Percentiles rank a stretch among this genome's conserved stretches.
phyloP scores from a whole-genome alignment of 2,888 invertebrate species.

The Empis livida region DNA sequence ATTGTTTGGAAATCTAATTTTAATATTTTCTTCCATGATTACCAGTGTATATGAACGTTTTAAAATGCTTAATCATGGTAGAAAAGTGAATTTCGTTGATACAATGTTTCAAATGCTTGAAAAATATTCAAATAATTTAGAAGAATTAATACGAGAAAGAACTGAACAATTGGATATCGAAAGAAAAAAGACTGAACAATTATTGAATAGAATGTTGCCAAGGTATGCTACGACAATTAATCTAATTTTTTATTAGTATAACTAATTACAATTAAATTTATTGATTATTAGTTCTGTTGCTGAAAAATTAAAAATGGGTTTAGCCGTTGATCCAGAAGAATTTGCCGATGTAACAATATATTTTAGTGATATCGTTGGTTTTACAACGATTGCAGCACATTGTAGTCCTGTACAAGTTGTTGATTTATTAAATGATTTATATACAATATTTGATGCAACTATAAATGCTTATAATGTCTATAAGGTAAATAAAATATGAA shows the following conservation, averaged over 20 bases:
- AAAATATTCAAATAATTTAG: constrained; percentile 89
- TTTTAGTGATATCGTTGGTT: constrained; percentile 90
- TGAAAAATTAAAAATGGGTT: constrained; percentile 78
- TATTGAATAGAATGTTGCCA: constrained; percentile 78
- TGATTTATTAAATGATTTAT: constrained; percentile 81
- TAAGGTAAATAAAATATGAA: no score
- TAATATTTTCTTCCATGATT: no score
- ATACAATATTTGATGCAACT: constrained; percentile 87
- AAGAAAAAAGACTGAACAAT: constrained; percentile 88
- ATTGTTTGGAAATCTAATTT: no score
- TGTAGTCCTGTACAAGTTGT: constrained; percentile 87
- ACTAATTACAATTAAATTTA: background rate
- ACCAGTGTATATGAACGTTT: constrained; percentile 73
- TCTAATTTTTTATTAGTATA: background rate
- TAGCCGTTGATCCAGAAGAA: constrained; percentile 85
- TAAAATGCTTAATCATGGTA: constrained; percentile 81
- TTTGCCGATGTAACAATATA: constrained; percentile 88
- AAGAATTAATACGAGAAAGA: constrained; percentile 80
- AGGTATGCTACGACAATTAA: constrained; percentile 40
- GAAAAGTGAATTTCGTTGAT: constrained; percentile 89
- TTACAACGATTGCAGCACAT: constrained; percentile 84
- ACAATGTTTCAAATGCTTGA: constrained; percentile 96
- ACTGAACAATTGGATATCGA: constrained; percentile 90
- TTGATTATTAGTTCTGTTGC: constrained; percentile 59
- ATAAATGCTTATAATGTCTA: constrained; percentile 85